phyloP scores from a whole-genome alignment of 1,140 invertebrate species.

The Protaetia brevitarsis region DNA sequence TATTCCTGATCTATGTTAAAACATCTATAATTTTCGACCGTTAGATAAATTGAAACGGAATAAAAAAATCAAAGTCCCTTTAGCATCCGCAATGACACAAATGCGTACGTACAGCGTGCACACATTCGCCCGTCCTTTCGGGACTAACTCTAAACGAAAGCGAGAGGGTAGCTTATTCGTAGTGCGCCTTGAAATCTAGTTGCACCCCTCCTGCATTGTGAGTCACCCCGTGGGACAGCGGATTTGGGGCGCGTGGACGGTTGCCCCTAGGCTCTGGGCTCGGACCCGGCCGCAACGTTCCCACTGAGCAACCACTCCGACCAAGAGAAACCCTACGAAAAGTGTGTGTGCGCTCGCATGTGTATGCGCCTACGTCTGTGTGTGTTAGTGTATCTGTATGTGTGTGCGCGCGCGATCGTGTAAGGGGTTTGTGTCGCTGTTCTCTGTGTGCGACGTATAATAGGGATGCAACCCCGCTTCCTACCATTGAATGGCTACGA shows the following conservation, averaged over 20 bases:
- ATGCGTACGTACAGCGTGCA: slow-evolving; percentile 4
- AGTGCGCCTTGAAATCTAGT: slow-evolving; percentile 19
- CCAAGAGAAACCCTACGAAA: slow-evolving; percentile 36
- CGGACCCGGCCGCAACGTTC: slow-evolving; percentile 49
- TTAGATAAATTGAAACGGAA: neutral
- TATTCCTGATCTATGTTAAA: too few species aligned
- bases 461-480: slow-evolving; percentile 20
- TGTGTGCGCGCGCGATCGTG: neutral
- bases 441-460: slow-evolving; percentile 7
- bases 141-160: slow-evolving; percentile 8
- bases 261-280: slow-evolving; percentile 37
- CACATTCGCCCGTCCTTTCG: neutral
- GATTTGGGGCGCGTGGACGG: slow-evolving; percentile 45
- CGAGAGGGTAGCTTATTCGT: neutral
- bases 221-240: slow-evolving; percentile 40
- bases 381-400: too few species aligned
- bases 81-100: slow-evolving; percentile 13
- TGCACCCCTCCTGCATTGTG: slow-evolving; percentile 27
- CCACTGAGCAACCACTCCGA: slow-evolving; percentile 50
- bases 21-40: too few species aligned
- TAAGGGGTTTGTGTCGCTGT: neutral
- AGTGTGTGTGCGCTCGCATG: neutral
- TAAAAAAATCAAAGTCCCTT: neutral
- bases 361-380: too few species aligned
- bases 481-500: slow-evolving; percentile 21